Percentiles rank a stretch among this genome's conserved stretches.
Evolutionary conservation across 2,888 invertebrate genomes (phyloP).

Genomic region (Raillietiella orientalis): DNA sequence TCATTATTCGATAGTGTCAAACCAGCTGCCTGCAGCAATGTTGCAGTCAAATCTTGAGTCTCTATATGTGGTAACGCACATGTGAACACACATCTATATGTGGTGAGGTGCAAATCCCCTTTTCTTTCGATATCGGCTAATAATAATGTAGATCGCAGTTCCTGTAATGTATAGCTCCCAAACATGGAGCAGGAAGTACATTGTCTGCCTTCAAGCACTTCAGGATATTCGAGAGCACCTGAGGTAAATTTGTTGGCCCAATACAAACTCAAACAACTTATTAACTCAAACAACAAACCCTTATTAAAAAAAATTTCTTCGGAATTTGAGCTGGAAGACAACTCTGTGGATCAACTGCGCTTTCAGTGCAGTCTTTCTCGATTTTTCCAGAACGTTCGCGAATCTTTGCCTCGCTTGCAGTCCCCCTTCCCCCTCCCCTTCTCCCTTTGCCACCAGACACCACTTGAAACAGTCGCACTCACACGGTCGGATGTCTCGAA

Average conservation of each 20-base stretch:
- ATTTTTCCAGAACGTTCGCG: too few relatives aligned
- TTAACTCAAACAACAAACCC: too few relatives aligned
- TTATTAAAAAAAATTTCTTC: too few relatives aligned
- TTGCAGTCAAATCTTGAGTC: conserved; percentile 57
- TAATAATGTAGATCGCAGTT: conserved; percentile 60
- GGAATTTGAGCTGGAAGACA: too few relatives aligned
- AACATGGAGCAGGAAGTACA: conserved; percentile 70
- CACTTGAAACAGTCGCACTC: too few relatives aligned
- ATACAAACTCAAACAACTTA: conserved; percentile 37
- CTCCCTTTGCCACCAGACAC: too few relatives aligned
- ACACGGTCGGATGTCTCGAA: too few relatives aligned
- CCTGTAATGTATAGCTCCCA: conserved; percentile 78
- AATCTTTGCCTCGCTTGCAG: too few relatives aligned
- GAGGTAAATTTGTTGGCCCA: conserved; percentile 97
- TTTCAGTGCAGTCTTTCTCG: too few relatives aligned
- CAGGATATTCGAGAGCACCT: conserved; percentile 17
- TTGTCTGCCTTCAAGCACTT: conserved; percentile 54
- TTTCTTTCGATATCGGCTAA: conserved; percentile 65
- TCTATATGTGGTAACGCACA: conserved; percentile 69
- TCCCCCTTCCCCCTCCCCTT: too few relatives aligned
- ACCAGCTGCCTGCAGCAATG: conserved; percentile 45
- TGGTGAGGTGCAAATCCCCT: conserved; percentile 73
- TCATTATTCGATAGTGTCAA: conserved; percentile 47
- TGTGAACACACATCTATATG: too few relatives aligned
- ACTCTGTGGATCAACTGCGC: too few relatives aligned